Base-by-base conservation (phyloP, 2,888 invertebrate genomes). In the Lamproptera curius region DNA sequence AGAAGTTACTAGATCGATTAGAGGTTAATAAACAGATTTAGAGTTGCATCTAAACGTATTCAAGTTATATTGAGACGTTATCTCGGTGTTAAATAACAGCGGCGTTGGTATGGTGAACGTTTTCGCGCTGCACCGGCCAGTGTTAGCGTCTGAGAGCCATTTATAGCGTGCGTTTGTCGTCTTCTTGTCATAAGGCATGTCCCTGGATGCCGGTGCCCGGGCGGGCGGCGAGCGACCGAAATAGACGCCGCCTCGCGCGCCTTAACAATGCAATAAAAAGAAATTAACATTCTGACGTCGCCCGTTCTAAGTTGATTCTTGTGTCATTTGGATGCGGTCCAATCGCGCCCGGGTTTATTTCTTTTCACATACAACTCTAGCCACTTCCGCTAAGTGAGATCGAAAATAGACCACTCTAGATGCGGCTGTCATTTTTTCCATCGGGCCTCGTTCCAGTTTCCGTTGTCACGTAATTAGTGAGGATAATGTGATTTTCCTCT, bases 211-310 rank as follows among this genome's bases (percentile, higher is more conserved):
- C 76, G 63, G 58, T 58, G 79, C 83, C 83, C 81, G 83, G 81
- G 77, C 83, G 73, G 73, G 62, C 73, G 69, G 66, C 76, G 74
- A 83, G 82, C 85, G 73, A 77, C 86, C 52, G 63, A 86, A 86
- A 86, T 86, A 86, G 83, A 75, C 58, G 55, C 60, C 70, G 73
- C 75, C 79, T 74, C 78, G 78, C 65, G 78, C 79, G 76, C 71
- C 84, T 85, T 85, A 84, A 87, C 86, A 87, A 87, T 87, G 86
- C 83, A 86, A 87, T 87, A 87, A 86, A 87, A 87, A 87, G 86
- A 86, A 85, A 85, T 85, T 75, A 84, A 86, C 83, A 84, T 76
- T 64, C 68, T 70, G 73, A 80, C 76, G 84, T 69, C 70, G 77
- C 76, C 71, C 76, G 76, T 73, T 71, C 75, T 86, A 85, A 86